phyloP scores from a whole-genome alignment of 2,888 invertebrate genomes.

The Rhimphoctona megacephalus region DNA sequence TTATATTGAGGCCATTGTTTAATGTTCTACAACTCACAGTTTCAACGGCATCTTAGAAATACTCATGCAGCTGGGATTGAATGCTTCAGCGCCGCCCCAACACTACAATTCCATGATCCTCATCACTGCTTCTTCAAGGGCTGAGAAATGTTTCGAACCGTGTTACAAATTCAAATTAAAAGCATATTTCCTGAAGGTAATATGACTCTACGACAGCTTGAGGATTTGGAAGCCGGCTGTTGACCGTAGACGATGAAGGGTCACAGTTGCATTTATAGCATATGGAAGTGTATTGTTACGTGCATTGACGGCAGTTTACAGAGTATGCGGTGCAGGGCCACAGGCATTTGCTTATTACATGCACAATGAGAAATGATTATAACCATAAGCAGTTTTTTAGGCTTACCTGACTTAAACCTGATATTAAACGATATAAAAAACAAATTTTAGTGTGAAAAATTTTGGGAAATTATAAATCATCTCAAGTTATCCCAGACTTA shows the following conservation, averaged over 20 bases:
- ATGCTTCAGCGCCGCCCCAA: constrained; percentile 52
- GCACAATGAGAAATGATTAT: constrained; percentile 69
- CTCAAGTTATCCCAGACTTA: not conserved
- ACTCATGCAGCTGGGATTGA: constrained; percentile 56
- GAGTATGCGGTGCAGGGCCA: constrained; percentile 49
- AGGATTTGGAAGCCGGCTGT: constrained; percentile 66
- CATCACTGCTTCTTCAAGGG: constrained; percentile 43
- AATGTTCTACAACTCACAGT: constrained; percentile 51
- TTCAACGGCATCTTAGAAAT: constrained; percentile 64
- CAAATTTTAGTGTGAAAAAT: not conserved
- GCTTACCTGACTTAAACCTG: too few relatives aligned
- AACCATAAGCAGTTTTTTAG: not conserved
- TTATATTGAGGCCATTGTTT: constrained; percentile 42
- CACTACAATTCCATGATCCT: constrained; percentile 48
- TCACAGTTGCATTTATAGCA: constrained; percentile 62
- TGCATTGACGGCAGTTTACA: constrained; percentile 18
- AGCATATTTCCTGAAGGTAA: constrained; percentile 78
- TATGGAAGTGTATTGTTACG: constrained; percentile 13
- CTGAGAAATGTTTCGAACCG: constrained; percentile 72
- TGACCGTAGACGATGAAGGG: constrained; percentile 39
- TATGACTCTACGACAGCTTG: constrained; percentile 73
- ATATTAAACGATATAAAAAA: too few relatives aligned
- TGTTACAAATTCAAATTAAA: constrained; percentile 81
- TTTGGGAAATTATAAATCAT: not conserved
- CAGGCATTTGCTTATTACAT: constrained; percentile 69